These are phyloP conservation scores for Leucania comma DNA, from an alignment of 2,888 invertebrate species.

Conservation along the genomic window DNA sequence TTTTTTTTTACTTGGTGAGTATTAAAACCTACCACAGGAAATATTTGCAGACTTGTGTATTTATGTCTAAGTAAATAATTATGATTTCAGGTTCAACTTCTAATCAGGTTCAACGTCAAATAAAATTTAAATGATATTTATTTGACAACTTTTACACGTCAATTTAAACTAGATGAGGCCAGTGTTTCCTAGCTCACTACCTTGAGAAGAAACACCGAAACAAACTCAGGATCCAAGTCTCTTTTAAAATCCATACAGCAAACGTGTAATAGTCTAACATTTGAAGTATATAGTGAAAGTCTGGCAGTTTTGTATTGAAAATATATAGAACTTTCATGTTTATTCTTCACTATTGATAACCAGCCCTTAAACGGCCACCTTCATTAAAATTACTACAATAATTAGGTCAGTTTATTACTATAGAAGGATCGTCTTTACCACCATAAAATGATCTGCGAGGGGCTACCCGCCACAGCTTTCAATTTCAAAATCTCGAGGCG, in stretches of 20 bases:
- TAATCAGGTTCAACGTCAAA: no score
- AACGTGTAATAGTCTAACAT: no score
- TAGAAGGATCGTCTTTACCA: neutral
- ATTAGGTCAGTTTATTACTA: constrained; percentile 4
- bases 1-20: neutral
- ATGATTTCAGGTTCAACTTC: neutral
- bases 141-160: no score
- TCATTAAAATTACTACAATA: neutral
- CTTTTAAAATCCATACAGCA: no score
- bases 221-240: no score
- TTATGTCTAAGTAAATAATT: neutral
- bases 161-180: no score
- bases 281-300: no score
- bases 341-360: neutral
- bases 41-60: neutral
- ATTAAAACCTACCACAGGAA: neutral
- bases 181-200: no score
- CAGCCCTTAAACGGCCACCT: neutral
- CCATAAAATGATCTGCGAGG: constrained; percentile 23
- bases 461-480: constrained; percentile 30
- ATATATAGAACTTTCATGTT: neutral
- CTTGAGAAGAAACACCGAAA: no score
- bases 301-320: neutral
- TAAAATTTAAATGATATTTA: neutral
- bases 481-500: constrained; percentile 47